Base-by-base conservation (phyloP, 2,888 invertebrate genomes). In the Diabrotica balteata region DNA sequence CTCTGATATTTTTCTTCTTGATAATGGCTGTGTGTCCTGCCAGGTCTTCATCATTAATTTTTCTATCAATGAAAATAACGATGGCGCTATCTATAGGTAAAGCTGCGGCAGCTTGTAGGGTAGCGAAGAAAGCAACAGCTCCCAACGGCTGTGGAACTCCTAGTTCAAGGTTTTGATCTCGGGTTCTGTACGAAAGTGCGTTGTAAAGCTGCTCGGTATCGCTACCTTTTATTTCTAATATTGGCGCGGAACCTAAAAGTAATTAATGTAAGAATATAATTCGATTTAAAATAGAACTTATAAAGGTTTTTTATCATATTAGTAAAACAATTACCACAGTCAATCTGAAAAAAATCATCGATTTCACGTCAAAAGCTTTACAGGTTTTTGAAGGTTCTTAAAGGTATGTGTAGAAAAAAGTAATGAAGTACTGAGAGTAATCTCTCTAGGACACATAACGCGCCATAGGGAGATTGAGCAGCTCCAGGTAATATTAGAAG, bases 81-180 rank as follows among this genome's bases (percentile, higher is more conserved):
- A 91, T 84, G 0, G 88, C 90, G 70, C 89, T 88, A 77, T 89
- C 88, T 72, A 88, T 88, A 0, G 90, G 90, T 62, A 90, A 86
- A 69, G 88, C 75, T 69, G 88, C 87, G 0, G 88, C 87, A 0
- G 90, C 89, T 44, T 88, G 86, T 0, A 88, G 82, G 45, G 90
- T 81, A 0, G 89, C 89, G 59, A 86, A 83, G 85, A 90, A 89
- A 0, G 88, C 87, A 7, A 87, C 87, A 10, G 88, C 88, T 53
- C 84, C 85, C 3, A 81, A 79, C 0, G 80, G 65, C 82, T 3
- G 22, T 55, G 69, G 68, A 0, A 66, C 60, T 11, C 76, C 76
- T 43, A 76, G 59, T 62, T 67, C 73, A n/a, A 63, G 67, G 46
- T 70, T 59, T 68, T 67, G 59, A 7, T 22, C 8, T 8, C 32